Percentiles rank a stretch among this genome's conserved stretches.
Evolutionary conservation across 2,888 invertebrate species (phyloP).

Genomic region (Sesia apiformis): DNA sequence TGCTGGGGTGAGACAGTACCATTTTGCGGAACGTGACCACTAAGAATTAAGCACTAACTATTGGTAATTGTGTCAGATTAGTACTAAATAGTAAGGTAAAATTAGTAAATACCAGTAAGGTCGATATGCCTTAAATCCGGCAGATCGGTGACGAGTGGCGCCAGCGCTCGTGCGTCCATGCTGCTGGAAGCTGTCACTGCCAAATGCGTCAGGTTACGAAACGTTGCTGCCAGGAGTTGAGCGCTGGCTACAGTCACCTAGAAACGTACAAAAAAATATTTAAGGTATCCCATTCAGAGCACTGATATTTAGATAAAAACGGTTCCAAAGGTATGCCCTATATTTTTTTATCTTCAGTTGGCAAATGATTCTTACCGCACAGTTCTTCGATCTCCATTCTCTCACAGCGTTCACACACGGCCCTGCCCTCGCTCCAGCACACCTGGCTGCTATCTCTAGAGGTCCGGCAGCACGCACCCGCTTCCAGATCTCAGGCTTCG

Average conservation of each 20-base stretch:
- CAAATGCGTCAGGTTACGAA: constrained; percentile 87
- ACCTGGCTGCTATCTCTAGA: constrained; percentile 53
- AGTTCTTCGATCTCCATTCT: constrained; percentile 58
- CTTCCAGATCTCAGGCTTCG: constrained; percentile 54
- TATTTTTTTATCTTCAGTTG: too few relatives aligned
- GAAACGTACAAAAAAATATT: constrained; percentile 3
- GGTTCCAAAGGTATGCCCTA: too few relatives aligned
- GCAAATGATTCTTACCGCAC: constrained; percentile 31
- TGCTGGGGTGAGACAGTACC: too few relatives aligned
- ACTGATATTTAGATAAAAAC: too few relatives aligned
- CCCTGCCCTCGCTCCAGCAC: constrained; percentile 56
- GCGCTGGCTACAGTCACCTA: constrained; percentile 86
- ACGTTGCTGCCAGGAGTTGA: constrained; percentile 82
- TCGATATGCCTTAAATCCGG: constrained; percentile 88
- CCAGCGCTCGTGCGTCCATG: constrained; percentile 84
- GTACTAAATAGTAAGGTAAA: too few relatives aligned
- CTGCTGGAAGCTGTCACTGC: constrained; percentile 84
- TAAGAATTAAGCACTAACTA: too few relatives aligned
- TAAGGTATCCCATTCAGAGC: too few relatives aligned
- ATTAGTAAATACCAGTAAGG: constrained; percentile 84
- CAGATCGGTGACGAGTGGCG: constrained; percentile 86
- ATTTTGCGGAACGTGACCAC: too few relatives aligned
- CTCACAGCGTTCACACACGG: constrained; percentile 54
- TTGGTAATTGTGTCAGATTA: too few relatives aligned
- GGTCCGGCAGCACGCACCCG: constrained; percentile 53